Base-by-base conservation (phyloP, 2,113 vertebrate genomes). In the Ailurus styani region DNA sequence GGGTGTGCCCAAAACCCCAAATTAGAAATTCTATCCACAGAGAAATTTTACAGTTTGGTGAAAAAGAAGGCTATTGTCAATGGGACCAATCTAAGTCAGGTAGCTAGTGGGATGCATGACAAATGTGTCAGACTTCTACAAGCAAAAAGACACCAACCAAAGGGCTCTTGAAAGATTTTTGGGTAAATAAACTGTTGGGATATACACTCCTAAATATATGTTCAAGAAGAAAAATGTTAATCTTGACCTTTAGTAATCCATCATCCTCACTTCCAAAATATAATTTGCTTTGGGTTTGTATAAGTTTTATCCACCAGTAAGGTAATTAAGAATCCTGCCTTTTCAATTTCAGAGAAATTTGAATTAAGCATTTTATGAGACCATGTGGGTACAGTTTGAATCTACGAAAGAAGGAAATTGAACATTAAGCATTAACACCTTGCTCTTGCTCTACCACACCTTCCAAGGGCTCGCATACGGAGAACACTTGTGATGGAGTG, bases 281-380 rank as follows among this genome's bases (percentile, higher is more conserved):
- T 20, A 83, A 81, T 87, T 70, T 86, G 37, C 79, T 86, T 77
- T 96, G 55, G 27, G 68, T 91, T 97, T 87, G 57, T 87, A 72
- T 42, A 78, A 42, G 9, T 77, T 97, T 97, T 47, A 94, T 87
- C 62, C 72, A 88, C 90, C 72, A 72, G 87, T 68, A 40, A 75
- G 66, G 82, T 96, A 87, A 95, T 94, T 60, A 91, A 50, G 60
- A 73, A 96, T 52, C 75, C 86, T 95, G 91, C 85, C 14, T 90
- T 96, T 97, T 91, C 89, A 79, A 55, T 98, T 97, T 95, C 54
- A 72, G 57, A 93, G 77, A 97, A 85, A 89, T 96, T 72, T 86
- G 88, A 97, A 96, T 89, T 87, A 93, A 95, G 78, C 45, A 60
- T 96, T 97, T 98, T 97, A 97, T 89, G 93, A 95, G 91, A 87